Percentiles rank a stretch among this genome's conserved stretches.
phyloP scores from a whole-genome alignment of 2,797 vertebrate species.

The Brachyalestes nurse region DNA sequence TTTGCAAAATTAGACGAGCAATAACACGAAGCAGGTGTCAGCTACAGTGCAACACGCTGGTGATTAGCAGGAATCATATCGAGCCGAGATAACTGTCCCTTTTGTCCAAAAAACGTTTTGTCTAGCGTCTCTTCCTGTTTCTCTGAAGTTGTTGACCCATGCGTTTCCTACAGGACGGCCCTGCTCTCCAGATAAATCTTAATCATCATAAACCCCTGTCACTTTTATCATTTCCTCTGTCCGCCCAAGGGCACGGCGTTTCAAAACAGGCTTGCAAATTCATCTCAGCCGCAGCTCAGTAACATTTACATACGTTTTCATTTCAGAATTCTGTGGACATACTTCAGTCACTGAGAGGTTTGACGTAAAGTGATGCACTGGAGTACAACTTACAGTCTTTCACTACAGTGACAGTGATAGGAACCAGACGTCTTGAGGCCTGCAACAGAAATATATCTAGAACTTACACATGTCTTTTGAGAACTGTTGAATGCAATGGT shows the following conservation, averaged over 20 bases:
- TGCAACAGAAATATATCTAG: not conserved
- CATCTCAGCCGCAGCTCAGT: not conserved
- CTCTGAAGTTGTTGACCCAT: conserved; percentile 36
- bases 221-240: conserved; percentile 28
- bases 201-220: conserved; percentile 38
- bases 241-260: not conserved
- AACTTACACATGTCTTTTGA: no score
- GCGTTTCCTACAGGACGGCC: conserved; percentile 35
- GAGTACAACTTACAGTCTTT: no score
- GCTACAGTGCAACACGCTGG: conserved; percentile 10
- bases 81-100: conserved; percentile 29
- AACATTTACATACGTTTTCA: not conserved
- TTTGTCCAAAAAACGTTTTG: conserved; percentile 26
- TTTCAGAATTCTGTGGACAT: no score
- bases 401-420: no score
- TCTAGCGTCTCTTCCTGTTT: conserved; percentile 43
- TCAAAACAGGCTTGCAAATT: not conserved
- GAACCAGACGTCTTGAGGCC: no score
- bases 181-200: conserved; percentile 33
- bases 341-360: not conserved
- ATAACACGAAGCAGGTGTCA: not conserved
- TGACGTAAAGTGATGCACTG: no score
- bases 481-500: no score
- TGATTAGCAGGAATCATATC: conserved; percentile 21
- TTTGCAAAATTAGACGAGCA: not conserved